Conservation (phyloP, 2,113 vertebrate species). For the Osmerus eperlanus region DNA sequence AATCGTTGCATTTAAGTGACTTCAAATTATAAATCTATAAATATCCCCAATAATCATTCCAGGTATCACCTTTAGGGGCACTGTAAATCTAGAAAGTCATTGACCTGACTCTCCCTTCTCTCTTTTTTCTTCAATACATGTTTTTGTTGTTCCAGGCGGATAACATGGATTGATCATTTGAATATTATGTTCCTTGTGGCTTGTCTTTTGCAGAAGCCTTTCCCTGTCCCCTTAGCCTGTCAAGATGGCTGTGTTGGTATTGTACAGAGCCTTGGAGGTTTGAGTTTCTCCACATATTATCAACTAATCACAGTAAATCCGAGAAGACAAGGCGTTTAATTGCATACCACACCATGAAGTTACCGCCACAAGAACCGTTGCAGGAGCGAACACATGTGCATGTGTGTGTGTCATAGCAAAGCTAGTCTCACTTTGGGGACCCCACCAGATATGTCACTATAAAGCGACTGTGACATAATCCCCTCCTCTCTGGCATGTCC, state of each 20-base stretch:
- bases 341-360: conserved; percentile 9
- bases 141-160: not conserved
- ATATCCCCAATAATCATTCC: conserved; percentile 8
- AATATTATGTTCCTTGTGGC: not conserved
- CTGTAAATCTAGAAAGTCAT: conserved; percentile 18
- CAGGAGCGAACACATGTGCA: conserved; percentile 20
- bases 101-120: conserved; percentile 7
- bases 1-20: conserved; percentile 23
- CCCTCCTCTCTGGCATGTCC: conserved; percentile 36
- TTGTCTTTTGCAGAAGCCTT: conserved; percentile 6
- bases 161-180: not conserved
- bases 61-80: conserved; percentile 9
- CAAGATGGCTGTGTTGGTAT: not conserved
- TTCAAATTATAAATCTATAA: conserved; percentile 35
- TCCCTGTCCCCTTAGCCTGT: not conserved
- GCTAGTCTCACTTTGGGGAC: not conserved
- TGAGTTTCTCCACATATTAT: conserved; percentile 13
- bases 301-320: conserved; percentile 13
- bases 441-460: conserved; percentile 24
- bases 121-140: conserved; percentile 14
- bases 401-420: not conserved
- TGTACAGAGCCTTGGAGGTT: conserved; percentile 14
- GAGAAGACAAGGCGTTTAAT: conserved; percentile 23
- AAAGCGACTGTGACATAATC: conserved; percentile 43
- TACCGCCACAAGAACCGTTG: not conserved